phyloP scores from a whole-genome alignment of 2,888 invertebrate species.

The Cryptosula pallasiana region DNA sequence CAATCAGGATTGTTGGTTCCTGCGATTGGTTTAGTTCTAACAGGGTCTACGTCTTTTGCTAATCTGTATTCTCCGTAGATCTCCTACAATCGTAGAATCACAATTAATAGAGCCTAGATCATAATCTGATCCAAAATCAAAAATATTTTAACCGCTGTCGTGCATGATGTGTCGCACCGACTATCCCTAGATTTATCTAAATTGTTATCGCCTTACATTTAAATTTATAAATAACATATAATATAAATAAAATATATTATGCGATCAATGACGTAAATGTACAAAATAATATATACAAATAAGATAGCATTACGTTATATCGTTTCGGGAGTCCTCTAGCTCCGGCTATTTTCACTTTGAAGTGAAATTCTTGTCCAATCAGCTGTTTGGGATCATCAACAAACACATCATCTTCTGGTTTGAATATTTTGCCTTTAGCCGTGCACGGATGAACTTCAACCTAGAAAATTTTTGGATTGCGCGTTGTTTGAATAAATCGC shows the following conservation, averaged over 20 bases:
- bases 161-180: too few species aligned
- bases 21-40: constrained; percentile 35
- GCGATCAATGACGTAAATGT: neutral
- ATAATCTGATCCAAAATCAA: too few species aligned
- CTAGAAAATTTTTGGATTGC: constrained; percentile 32
- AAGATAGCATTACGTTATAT: constrained; percentile 57
- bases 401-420: constrained; percentile 56
- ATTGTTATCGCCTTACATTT: too few species aligned
- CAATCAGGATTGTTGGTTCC: constrained; percentile 47
- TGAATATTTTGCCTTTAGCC: constrained; percentile 55
- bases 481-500: too few species aligned
- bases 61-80: constrained; percentile 41
- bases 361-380: constrained; percentile 55
- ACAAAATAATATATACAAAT: neutral
- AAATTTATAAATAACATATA: neutral
- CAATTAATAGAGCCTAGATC: too few species aligned
- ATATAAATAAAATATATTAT: neutral
- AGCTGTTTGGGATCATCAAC: constrained; percentile 57
- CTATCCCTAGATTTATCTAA: too few species aligned
- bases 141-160: too few species aligned
- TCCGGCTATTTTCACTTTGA: constrained; percentile 56
- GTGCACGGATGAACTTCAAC: constrained; percentile 57
- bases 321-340: constrained; percentile 56
- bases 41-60: constrained; percentile 34
- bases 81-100: constrained; percentile 36